Evolutionary conservation across 1,140 invertebrate genomes (phyloP).

Genomic region (Caenorhabditis latens): DNA sequence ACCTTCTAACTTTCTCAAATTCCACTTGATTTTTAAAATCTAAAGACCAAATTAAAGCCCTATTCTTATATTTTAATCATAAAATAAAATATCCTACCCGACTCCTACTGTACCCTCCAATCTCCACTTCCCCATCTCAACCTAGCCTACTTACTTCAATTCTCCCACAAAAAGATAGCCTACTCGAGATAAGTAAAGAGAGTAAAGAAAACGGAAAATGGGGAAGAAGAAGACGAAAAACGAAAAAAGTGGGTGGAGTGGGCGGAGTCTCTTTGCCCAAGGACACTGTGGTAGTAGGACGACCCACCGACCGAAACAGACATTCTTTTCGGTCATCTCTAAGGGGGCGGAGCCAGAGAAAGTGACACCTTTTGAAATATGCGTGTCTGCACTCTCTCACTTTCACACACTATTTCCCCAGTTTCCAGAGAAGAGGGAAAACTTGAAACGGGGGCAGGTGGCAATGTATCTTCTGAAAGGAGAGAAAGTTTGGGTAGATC

Average conservation of each 20-base stretch:
- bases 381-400: too few species aligned
- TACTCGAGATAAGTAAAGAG: not conserved
- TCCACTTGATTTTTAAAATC: too few species aligned
- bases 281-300: slow-evolving; percentile 11
- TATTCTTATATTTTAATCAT: too few species aligned
- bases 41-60: too few species aligned
- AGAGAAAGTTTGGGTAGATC: not conserved
- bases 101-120: too few species aligned
- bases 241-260: too few species aligned
- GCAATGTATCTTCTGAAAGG: not conserved
- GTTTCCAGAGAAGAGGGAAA: not conserved
- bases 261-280: not conserved
- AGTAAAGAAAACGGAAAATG: not conserved
- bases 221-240: not conserved
- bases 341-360: not conserved
- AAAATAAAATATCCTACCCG: too few species aligned
- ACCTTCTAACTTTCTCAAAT: too few species aligned
- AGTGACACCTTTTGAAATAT: not conserved
- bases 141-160: too few species aligned
- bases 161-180: too few species aligned
- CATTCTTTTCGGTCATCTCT: not conserved
- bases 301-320: not conserved
- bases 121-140: too few species aligned
- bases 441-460: not conserved
- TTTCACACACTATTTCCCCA: not conserved